These are phyloP conservation scores for Halcyon smyrnensis DNA, from an alignment of 2,797 vertebrate species.

Conservation along the genomic window DNA sequence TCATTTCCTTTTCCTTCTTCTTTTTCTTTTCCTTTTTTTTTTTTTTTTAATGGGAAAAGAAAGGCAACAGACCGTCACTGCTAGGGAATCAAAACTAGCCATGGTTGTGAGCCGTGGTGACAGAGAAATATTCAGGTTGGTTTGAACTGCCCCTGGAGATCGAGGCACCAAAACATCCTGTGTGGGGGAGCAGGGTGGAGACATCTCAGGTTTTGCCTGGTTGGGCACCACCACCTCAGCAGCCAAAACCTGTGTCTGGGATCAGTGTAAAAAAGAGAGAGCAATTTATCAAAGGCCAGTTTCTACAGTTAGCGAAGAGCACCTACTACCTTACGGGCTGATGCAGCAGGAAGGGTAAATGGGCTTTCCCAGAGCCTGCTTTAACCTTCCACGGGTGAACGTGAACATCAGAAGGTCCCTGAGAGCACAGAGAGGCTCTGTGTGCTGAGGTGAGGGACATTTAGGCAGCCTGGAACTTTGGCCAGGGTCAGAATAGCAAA, in stretches of 20 bases:
- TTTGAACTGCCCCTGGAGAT: not conserved
- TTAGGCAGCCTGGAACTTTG: not conserved
- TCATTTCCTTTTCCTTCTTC: too few relatives aligned
- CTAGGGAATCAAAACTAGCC: not conserved
- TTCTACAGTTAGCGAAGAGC: not conserved
- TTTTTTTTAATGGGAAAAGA: not conserved
- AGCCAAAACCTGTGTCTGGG: not conserved
- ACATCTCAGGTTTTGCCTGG: rapidly evolving
- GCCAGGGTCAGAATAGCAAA: not conserved
- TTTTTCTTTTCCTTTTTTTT: too few relatives aligned
- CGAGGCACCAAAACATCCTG: not conserved
- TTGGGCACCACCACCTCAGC: not conserved
- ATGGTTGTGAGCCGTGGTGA: not conserved
- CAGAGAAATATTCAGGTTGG: not conserved
- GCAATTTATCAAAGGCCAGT: not conserved
- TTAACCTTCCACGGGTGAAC: not conserved
- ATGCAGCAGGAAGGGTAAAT: not conserved
- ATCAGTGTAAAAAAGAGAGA: not conserved
- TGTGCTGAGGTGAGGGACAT: rapidly evolving
- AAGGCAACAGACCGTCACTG: not conserved
- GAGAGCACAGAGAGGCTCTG: not conserved
- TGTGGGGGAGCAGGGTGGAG: not conserved
- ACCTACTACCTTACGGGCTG: rapidly evolving
- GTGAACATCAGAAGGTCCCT: not conserved
- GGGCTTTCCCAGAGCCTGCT: not conserved